Evolutionary conservation across 2,888 invertebrate species (phyloP).

Genomic region (Marasmarcha lunaedactyla): DNA sequence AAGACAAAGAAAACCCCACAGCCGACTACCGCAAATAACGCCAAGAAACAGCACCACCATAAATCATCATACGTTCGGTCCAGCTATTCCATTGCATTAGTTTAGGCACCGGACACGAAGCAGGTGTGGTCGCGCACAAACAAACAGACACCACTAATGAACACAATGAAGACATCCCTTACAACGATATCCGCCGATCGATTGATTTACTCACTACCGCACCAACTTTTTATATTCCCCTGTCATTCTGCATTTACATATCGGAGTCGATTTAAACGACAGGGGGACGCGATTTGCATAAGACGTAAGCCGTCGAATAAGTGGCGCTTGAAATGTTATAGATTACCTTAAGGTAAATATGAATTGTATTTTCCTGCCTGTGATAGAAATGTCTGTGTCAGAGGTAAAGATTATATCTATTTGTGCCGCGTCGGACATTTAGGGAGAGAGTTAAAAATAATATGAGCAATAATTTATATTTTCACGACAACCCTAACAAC

Average conservation of each 20-base stretch:
- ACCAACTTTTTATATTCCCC: conserved; percentile 69
- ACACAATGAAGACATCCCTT: conserved; percentile 70
- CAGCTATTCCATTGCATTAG: neutral
- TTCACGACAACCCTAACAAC: no score
- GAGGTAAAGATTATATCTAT: conserved; percentile 8
- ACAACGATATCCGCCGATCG: conserved; percentile 62
- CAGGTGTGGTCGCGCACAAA: conserved; percentile 39
- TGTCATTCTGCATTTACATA: conserved; percentile 65
- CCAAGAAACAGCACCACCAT: no score
- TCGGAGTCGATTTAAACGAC: conserved; percentile 50
- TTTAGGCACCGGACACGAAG: conserved; percentile 44
- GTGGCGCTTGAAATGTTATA: neutral
- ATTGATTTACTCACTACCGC: conserved; percentile 69
- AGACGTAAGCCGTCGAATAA: conserved; percentile 1
- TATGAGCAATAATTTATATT: no score
- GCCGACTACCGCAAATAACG: no score
- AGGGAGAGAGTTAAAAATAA: conserved; percentile 54
- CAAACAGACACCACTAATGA: conserved; percentile 56
- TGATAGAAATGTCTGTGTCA: conserved; percentile 12
- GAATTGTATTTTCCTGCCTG: conserved; percentile 6
- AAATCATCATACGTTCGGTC: no score
- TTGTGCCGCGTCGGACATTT: conserved; percentile 22
- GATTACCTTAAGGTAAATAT: neutral
- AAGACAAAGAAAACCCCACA: no score
- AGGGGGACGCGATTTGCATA: conserved; percentile 5